Evolutionary conservation across 2,888 invertebrate species (phyloP).

Genomic region (Gastracanthus pulcherrimus): DNA sequence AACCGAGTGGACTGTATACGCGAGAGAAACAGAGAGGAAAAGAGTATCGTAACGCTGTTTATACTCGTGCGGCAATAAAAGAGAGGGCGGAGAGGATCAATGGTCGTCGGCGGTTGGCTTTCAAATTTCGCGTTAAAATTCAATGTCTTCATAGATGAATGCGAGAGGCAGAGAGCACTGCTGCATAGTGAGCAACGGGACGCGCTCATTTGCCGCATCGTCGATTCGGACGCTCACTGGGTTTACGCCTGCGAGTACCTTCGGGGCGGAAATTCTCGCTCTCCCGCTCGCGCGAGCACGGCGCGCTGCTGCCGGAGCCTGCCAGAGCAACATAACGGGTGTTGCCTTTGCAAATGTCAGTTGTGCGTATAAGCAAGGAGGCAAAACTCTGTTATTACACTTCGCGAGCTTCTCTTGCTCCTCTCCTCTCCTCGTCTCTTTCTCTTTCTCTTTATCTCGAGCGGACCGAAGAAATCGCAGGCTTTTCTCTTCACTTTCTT

Average conservation of each 20-base stretch:
- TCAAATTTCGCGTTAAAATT: slow-evolving; percentile 23
- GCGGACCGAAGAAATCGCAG: slow-evolving; percentile 3
- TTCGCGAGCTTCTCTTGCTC: background rate
- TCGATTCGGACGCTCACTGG: slow-evolving; percentile 45
- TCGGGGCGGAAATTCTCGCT: slow-evolving; percentile 54
- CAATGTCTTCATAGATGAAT: slow-evolving; percentile 25
- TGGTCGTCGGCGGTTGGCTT: background rate
- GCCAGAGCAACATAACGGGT: slow-evolving; percentile 47
- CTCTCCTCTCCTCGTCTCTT: background rate
- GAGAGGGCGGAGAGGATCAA: background rate
- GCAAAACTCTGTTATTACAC: slow-evolving; percentile 51
- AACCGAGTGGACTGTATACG: too few species aligned
- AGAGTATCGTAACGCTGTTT: background rate
- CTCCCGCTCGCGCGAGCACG: slow-evolving; percentile 9
- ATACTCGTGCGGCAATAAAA: background rate
- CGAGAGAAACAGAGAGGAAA: too few species aligned
- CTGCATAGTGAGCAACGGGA: slow-evolving; percentile 31
- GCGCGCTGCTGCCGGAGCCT: too few species aligned
- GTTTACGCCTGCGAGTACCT: slow-evolving; percentile 36
- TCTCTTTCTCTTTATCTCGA: background rate
- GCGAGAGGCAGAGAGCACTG: background rate
- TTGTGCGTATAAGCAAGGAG: slow-evolving; percentile 18
- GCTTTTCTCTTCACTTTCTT: slow-evolving; percentile 31
- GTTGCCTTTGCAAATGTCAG: slow-evolving; percentile 45
- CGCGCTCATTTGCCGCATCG: slow-evolving; percentile 54